A percentile compares a stretch with the other conserved stretches of the same genome.
These are phyloP conservation scores for Rotaria macrura DNA, from an alignment of 2,888 invertebrate species.

Conservation along the genomic window DNA sequence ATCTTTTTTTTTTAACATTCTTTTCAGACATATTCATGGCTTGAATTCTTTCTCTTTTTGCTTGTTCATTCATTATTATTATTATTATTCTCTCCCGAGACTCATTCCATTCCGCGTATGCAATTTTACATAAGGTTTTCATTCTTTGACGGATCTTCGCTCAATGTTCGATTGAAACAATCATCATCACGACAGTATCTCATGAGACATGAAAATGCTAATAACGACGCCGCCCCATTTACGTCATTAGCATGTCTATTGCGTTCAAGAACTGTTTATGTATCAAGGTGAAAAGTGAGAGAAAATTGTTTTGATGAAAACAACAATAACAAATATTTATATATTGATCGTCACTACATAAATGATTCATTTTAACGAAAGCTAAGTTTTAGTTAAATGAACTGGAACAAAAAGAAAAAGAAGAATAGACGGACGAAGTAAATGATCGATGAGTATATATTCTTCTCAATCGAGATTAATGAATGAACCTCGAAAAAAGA, in stretches of 20 bases:
- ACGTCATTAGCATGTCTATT: neutral
- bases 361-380: neutral
- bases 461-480: no score
- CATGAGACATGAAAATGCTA: neutral
- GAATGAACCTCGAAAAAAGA: no score
- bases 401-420: no score
- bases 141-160: neutral
- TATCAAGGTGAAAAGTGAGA: neutral
- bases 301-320: neutral
- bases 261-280: neutral
- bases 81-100: no score
- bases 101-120: neutral
- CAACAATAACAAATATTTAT: neutral
- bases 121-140: neutral
- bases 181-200: neutral
- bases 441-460: no score
- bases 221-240: neutral
- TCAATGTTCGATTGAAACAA: neutral
- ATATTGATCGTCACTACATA: neutral
- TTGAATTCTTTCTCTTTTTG: neutral
- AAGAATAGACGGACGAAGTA: no score
- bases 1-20: no score
- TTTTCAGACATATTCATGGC: no score
- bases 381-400: no score
- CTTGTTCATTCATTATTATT: conserved; percentile 1